phyloP scores from a whole-genome alignment of 1,140 invertebrate species.

The Drosophila lacertosa region DNA sequence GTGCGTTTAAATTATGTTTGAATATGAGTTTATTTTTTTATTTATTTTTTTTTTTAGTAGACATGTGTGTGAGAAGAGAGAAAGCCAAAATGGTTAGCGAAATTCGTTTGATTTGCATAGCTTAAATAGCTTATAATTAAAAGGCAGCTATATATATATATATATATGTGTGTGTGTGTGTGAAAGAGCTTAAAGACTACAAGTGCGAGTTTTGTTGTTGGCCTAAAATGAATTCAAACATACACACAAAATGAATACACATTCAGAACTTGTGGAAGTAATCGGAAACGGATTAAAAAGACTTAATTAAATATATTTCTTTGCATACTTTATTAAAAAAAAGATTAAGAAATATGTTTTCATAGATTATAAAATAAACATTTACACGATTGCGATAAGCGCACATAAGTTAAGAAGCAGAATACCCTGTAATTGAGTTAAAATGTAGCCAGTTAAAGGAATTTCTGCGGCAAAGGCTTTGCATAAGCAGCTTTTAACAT shows the following conservation, averaged over 20 bases:
- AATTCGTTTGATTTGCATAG: slow-evolving; percentile 24
- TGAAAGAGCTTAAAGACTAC: slow-evolving; percentile 47
- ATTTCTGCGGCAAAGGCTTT: slow-evolving; percentile 11
- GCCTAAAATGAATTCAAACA: slow-evolving; percentile 51
- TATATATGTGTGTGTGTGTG: slow-evolving; percentile 22
- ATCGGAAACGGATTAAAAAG: too few species aligned
- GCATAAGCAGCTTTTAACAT: slow-evolving; percentile 38
- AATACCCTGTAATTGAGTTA: too few species aligned
- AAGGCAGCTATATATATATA: slow-evolving; percentile 30
- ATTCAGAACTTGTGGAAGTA: background rate
- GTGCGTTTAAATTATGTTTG: slow-evolving; percentile 23
- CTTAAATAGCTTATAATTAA: slow-evolving; percentile 20
- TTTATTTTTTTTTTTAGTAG: slow-evolving; percentile 17
- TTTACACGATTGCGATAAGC: too few species aligned
- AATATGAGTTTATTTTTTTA: slow-evolving; percentile 8
- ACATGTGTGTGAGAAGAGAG: slow-evolving; percentile 41
- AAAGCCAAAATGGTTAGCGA: slow-evolving; percentile 46
- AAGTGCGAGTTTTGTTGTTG: background rate
- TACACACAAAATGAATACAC: background rate
- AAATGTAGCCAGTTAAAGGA: slow-evolving; percentile 6
- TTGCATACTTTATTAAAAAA: too few species aligned
- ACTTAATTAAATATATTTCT: too few species aligned
- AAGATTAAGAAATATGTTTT: too few species aligned
- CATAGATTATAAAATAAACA: too few species aligned
- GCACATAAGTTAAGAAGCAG: too few species aligned